Conservation (phyloP, 2,113 vertebrate genomes). For the Serranochromis macrocephalus region DNA sequence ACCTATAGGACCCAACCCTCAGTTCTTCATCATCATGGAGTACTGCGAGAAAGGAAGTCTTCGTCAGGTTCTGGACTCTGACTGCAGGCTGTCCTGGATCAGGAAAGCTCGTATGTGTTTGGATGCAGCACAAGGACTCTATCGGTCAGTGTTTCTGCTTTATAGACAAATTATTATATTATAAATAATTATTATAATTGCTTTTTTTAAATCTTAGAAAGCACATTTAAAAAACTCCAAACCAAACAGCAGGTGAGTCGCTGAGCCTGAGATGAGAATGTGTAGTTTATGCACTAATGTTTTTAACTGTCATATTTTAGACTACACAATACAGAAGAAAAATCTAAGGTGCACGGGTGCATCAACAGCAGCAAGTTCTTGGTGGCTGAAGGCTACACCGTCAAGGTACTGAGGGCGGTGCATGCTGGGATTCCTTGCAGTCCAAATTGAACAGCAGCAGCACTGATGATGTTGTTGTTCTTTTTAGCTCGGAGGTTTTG, state of each 20-base stretch:
- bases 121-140: constrained; percentile 80
- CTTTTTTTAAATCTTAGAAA: background rate
- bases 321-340: constrained; percentile 76
- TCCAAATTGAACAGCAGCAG: background rate
- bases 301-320: constrained; percentile 37
- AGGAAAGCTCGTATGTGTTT: constrained; percentile 71
- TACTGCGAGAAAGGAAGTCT: constrained; percentile 82
- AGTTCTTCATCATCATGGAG: constrained; percentile 82
- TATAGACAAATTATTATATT: background rate
- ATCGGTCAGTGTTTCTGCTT: constrained; percentile 68
- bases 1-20: constrained; percentile 61
- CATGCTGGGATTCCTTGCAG: background rate
- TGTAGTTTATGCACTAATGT: background rate
- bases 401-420: constrained; percentile 73
- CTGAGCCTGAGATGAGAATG: background rate
- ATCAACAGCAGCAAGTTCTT: constrained; percentile 82
- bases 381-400: constrained; percentile 73
- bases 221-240: background rate
- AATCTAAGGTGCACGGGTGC: constrained; percentile 74
- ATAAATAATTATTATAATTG: background rate
- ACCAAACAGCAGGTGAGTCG: background rate
- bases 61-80: constrained; percentile 70
- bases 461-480: background rate
- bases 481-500: constrained; percentile 80
- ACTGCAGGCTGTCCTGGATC: constrained; percentile 61